phyloP scores from a whole-genome alignment of 2,888 invertebrate species.

The Pachymerium ferrugineum region DNA sequence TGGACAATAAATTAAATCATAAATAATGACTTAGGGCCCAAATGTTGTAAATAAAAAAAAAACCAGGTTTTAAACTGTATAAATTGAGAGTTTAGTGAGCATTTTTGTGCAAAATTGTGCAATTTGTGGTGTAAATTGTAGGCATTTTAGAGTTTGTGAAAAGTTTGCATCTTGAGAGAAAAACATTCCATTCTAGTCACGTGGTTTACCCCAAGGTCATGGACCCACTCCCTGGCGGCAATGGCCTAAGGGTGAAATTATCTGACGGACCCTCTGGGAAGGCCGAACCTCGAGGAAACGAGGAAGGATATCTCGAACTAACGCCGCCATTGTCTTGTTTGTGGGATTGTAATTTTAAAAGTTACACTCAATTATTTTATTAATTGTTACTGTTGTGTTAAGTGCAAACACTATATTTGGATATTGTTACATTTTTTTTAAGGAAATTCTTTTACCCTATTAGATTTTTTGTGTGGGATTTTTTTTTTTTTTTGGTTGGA shows the following conservation, averaged over 20 bases:
- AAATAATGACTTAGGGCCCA: not conserved
- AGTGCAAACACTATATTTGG: too few species aligned
- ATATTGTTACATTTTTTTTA: too few species aligned
- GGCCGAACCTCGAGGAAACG: not conserved
- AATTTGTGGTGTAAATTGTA: not conserved
- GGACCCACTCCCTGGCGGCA: slow-evolving; percentile 18
- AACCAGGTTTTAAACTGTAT: too few species aligned
- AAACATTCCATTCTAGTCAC: not conserved
- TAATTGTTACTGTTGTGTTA: too few species aligned
- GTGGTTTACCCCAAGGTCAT: slow-evolving; percentile 14
- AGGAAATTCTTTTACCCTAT: not conserved
- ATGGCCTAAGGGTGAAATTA: not conserved
- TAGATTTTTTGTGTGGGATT: not conserved
- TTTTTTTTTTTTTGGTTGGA: not conserved
- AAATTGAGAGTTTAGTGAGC: not conserved
- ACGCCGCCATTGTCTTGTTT: not conserved
- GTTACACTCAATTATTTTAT: too few species aligned
- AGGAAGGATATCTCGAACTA: not conserved
- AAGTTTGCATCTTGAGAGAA: not conserved
- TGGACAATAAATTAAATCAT: not conserved
- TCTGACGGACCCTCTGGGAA: not conserved
- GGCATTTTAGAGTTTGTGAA: not conserved
- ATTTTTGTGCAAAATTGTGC: not conserved
- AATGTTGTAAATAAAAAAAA: not conserved
- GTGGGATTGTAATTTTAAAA: too few species aligned